These are phyloP conservation scores for Ailuropoda melanoleuca DNA, from an alignment of 2,113 vertebrate genomes.

Conservation along the genomic window DNA sequence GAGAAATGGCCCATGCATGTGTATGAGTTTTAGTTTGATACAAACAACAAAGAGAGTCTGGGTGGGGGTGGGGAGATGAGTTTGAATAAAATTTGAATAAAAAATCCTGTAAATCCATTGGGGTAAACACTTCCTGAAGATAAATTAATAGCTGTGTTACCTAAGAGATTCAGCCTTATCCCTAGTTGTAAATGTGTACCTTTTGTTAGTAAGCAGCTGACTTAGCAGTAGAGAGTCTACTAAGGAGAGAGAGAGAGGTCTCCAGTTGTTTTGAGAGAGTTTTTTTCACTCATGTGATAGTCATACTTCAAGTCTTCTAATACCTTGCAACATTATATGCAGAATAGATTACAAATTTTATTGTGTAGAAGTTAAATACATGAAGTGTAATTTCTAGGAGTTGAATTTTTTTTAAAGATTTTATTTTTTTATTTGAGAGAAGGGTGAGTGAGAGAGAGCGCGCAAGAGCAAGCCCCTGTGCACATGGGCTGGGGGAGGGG, in stretches of 20 bases:
- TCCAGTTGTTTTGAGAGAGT: neutral
- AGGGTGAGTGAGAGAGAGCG: neutral
- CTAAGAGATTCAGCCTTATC: neutral
- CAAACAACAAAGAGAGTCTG: neutral
- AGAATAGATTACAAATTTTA: neutral
- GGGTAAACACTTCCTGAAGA: neutral
- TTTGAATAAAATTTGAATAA: neutral
- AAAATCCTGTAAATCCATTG: neutral
- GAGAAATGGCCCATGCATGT: neutral
- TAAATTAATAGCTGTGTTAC: neutral
- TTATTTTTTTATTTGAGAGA: neutral
- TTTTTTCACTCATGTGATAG: neutral
- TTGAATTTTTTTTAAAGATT: neutral
- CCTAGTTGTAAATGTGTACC: neutral
- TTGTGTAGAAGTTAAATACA: neutral
- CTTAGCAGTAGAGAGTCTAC: neutral
- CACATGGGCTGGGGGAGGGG: neutral
- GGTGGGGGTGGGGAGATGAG: neutral
- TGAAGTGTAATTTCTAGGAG: neutral
- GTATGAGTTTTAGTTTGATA: neutral
- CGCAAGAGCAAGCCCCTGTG: neutral
- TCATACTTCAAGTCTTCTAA: neutral
- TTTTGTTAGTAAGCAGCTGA: neutral
- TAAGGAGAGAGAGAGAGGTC: neutral
- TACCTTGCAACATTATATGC: neutral